Evolutionary conservation across 2,113 vertebrate species (phyloP).

Genomic region (Mixornis gularis): DNA sequence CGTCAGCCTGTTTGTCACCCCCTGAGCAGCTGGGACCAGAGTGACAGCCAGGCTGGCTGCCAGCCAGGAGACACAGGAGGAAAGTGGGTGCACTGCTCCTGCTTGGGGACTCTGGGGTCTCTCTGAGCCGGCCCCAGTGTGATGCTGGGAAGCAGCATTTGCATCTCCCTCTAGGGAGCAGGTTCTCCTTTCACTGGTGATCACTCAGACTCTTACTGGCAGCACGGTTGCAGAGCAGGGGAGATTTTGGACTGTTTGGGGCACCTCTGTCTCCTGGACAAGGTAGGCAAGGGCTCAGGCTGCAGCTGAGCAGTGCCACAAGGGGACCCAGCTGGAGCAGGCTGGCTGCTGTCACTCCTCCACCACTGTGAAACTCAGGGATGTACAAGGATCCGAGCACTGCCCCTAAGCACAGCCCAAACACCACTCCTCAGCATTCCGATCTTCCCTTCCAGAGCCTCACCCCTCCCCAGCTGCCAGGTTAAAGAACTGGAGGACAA

Average conservation of each 20-base stretch:
- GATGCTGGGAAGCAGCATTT: background rate
- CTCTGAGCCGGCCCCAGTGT: accelerated
- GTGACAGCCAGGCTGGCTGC: background rate
- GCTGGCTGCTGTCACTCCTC: background rate
- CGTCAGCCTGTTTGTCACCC: accelerated
- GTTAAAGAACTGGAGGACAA: background rate
- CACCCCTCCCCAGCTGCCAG: background rate
- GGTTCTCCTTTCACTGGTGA: background rate
- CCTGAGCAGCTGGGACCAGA: accelerated
- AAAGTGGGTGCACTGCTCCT: background rate
- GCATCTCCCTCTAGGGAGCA: background rate
- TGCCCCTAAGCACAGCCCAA: background rate
- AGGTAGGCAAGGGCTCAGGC: background rate
- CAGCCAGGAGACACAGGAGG: background rate
- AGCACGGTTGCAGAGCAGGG: accelerated
- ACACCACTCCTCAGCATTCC: background rate
- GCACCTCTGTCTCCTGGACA: background rate
- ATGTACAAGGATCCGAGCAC: accelerated
- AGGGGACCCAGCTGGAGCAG: too few relatives aligned
- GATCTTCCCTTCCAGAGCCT: background rate
- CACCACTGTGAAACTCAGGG: accelerated
- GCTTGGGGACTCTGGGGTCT: accelerated
- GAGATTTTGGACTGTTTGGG: background rate
- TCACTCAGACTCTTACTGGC: background rate
- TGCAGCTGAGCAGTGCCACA: background rate